Base-by-base conservation (phyloP, 2,113 vertebrate genomes). In the Acrocephalus arundinaceus region DNA sequence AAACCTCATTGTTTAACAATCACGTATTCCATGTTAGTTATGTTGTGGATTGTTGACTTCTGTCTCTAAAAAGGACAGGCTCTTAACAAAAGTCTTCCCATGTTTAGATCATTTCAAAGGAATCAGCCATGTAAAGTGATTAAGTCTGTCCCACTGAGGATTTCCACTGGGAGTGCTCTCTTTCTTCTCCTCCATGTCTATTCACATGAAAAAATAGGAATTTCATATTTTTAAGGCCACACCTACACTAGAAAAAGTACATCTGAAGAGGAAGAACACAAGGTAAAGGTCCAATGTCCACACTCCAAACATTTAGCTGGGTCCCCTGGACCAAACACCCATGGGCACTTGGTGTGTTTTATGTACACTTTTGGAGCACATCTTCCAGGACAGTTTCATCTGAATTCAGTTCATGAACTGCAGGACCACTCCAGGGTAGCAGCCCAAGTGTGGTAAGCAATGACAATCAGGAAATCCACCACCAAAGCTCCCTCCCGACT, bases 191-290 rank as follows among this genome's bases (percentile, higher is more conserved):
- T 72, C 48, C 19, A 46, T 39, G 7, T 27, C 73, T 62, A 10
- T n/a, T 63, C 49, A 63, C 28, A 52, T 15, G 4, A 76, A 75
- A 85, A 3, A 3, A 0, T 3, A 75, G 11, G 20, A 51, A 68
- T 57, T 75, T 67, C 9, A 63, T 3, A 2, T 68, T 63, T 58
- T 84, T 87, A 81, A 75, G 23, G 30, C 25, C 39, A 68, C 12
- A 57, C 4, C 48, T 79, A 48, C 7, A 43, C 39, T 59, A 73
- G 45, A 52, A 87, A 87, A 87, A 72, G 59, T 9, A 15, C 9
- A 57, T 39, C 9, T 66, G 59, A 86, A 90, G 51, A 84, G 49
- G 33, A 63, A 35, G 22, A 68, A 11, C 2, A 2, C 0, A 0
- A 41, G 24, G 41, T 58, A 54, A 76, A 15, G 9, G n/a, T 61